These are phyloP conservation scores for Sinosuthora webbiana DNA, from an alignment of 2,113 vertebrate species.

Conservation along the genomic window DNA sequence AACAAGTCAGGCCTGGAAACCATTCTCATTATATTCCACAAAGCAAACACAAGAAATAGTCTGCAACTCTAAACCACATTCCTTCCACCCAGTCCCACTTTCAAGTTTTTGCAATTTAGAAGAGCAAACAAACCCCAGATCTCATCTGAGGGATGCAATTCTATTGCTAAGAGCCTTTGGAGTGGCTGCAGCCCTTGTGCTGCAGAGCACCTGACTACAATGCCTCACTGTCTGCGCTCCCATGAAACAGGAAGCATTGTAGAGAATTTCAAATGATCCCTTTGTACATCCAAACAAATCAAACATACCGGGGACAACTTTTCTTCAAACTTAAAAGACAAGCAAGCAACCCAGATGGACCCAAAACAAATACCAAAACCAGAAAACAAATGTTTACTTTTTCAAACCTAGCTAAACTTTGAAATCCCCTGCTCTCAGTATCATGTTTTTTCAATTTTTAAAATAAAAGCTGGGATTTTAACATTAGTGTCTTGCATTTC, in stretches of 20 bases:
- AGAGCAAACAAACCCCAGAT: not conserved
- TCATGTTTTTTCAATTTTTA: not conserved
- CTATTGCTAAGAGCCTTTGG: not conserved
- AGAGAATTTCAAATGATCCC: not conserved
- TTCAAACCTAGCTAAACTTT: not conserved
- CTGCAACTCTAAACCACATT: not conserved
- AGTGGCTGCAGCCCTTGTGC: conserved; percentile 35
- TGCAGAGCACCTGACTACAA: conserved; percentile 51
- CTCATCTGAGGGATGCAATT: not conserved
- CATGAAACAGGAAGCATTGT: conserved; percentile 28
- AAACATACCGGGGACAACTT: conserved; percentile 5
- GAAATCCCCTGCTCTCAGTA: not conserved
- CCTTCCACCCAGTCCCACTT: not conserved
- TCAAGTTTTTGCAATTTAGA: not conserved
- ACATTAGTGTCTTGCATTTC: not conserved
- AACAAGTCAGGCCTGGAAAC: not conserved
- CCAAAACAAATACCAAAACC: not conserved
- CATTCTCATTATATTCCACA: not conserved
- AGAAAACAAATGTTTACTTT: not conserved
- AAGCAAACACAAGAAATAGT: not conserved
- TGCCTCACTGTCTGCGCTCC: conserved; percentile 6
- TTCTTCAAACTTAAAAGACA: not conserved
- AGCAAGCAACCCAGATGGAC: not conserved
- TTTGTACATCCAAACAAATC: conserved; percentile 26
- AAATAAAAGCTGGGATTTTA: not conserved